These are phyloP conservation scores for Paradoxurus hermaphroditus DNA, from an alignment of 2,113 vertebrate genomes.

Conservation along the genomic window DNA sequence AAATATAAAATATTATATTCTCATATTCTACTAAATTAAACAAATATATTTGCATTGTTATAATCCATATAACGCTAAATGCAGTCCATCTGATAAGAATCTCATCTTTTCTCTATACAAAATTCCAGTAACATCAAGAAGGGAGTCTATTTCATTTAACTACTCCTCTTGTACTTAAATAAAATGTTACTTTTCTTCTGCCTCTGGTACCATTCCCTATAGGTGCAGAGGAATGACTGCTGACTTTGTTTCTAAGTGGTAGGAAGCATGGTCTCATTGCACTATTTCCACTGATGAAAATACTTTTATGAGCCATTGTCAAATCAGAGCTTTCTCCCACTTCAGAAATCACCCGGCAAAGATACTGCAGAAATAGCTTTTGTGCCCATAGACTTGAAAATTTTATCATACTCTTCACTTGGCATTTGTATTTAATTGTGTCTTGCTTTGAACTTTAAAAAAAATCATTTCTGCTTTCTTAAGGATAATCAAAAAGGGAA, in stretches of 20 bases:
- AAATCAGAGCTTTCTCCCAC: neutral
- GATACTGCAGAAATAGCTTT: conserved; percentile 39
- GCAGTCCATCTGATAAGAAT: neutral
- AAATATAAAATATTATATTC: too few relatives aligned
- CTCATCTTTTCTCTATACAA: neutral
- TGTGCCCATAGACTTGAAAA: conserved; percentile 46
- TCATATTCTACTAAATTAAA: neutral
- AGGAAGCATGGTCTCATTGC: neutral
- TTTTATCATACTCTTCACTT: neutral
- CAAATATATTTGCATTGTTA: neutral
- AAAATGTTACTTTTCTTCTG: neutral
- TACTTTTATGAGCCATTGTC: conserved; percentile 29
- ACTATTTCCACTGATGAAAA: neutral
- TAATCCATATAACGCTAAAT: neutral
- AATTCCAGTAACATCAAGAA: neutral
- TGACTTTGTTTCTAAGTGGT: neutral
- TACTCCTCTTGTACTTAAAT: neutral
- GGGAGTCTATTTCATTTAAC: neutral
- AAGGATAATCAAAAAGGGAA: conserved; percentile 16
- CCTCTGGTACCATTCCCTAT: neutral
- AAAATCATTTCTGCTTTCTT: conserved; percentile 45
- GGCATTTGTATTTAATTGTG: conserved; percentile 48
- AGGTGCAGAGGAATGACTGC: neutral
- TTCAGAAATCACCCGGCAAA: neutral
- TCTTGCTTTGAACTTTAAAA: conserved; percentile 56